phyloP scores from a whole-genome alignment of 2,113 vertebrate genomes.

The mouse (Mus musculus) region DNA sequence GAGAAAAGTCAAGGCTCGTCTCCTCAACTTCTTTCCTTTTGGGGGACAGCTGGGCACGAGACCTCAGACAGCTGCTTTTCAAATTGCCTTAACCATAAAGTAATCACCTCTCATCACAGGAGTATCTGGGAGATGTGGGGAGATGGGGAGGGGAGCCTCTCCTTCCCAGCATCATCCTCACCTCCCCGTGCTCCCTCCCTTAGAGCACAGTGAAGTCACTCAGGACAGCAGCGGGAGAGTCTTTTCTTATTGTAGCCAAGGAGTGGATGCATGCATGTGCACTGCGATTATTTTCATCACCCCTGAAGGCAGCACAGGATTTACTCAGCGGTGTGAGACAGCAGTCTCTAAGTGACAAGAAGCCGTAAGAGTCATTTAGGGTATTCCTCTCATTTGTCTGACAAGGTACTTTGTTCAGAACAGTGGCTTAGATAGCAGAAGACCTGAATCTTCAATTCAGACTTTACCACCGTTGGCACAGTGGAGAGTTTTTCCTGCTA shows the following conservation, averaged over 20 bases:
- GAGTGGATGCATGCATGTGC: neutral
- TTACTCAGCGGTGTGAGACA: neutral
- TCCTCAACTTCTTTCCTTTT: slow-evolving; percentile 75
- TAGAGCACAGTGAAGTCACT: neutral
- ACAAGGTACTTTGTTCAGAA: neutral
- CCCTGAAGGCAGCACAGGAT: neutral
- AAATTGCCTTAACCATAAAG: slow-evolving; percentile 87
- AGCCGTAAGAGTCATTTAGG: neutral
- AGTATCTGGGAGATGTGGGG: slow-evolving; percentile 80
- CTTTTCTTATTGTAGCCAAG: slow-evolving; percentile 3
- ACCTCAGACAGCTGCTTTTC: slow-evolving; percentile 85
- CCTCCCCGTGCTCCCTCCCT: neutral
- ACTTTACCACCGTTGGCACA: neutral
- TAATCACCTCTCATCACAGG: slow-evolving; percentile 84
- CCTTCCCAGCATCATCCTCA: neutral
- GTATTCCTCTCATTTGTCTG: neutral
- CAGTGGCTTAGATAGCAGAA: neutral
- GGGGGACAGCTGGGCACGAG: slow-evolving; percentile 85
- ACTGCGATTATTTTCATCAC: neutral
- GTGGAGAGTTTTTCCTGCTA: neutral
- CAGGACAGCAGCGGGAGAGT: neutral
- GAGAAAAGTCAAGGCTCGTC: slow-evolving; percentile 38
- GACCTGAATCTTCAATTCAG: neutral
- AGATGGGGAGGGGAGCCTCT: neutral
- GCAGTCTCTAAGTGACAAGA: neutral